Percentiles rank a stretch among this genome's conserved stretches.
These are phyloP conservation scores for Latrodectus elegans DNA, from an alignment of 2,888 invertebrate genomes.

Conservation along the genomic window DNA sequence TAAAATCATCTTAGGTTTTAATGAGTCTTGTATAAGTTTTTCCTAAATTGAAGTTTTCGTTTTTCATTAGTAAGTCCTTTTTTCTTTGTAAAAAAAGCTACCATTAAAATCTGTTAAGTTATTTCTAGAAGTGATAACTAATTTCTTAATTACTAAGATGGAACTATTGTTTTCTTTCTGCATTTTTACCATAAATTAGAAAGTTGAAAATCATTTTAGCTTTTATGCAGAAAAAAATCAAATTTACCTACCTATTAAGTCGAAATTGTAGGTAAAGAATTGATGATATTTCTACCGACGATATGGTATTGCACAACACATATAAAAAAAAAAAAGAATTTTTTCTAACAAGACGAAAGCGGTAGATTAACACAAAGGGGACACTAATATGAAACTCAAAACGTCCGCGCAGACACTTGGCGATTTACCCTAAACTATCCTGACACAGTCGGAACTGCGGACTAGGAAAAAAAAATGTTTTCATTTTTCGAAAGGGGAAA, in stretches of 20 bases:
- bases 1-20: no score
- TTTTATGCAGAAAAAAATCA: no score
- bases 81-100: neutral
- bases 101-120: no score
- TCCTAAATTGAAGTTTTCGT: neutral
- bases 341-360: slow-evolving; percentile 44
- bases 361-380: slow-evolving; percentile 61
- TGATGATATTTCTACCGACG: neutral
- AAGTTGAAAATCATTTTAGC: no score
- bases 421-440: slow-evolving; percentile 52
- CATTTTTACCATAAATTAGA: no score
- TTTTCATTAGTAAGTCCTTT: neutral
- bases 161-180: no score
- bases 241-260: neutral
- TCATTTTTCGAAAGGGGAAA: slow-evolving; percentile 40
- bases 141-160: no score
- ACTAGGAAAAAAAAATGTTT: slow-evolving; percentile 41
- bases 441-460: slow-evolving; percentile 33
- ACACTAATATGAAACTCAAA: slow-evolving; percentile 61
- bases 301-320: neutral
- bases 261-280: neutral
- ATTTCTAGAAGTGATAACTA: no score
- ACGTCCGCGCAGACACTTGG: slow-evolving; percentile 44
- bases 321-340: neutral
- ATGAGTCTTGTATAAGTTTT: neutral